Percentiles rank a stretch among this genome's conserved stretches.
Evolutionary conservation across 2,113 vertebrate species (phyloP).

Genomic region (Albula glossodonta): DNA sequence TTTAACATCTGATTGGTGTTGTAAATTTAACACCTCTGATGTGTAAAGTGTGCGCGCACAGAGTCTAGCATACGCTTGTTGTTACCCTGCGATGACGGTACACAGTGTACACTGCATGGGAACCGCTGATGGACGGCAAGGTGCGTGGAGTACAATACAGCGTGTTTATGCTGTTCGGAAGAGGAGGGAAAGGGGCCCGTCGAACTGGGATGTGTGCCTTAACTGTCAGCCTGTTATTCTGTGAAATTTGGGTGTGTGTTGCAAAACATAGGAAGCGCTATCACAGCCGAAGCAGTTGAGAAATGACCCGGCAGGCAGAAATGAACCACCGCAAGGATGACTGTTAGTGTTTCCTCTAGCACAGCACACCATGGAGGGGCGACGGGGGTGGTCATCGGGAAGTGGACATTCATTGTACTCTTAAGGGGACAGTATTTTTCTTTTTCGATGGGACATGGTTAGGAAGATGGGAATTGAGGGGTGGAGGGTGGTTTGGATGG

Average conservation of each 20-base stretch:
- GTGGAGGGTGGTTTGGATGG: background rate
- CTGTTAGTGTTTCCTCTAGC: conserved; percentile 62
- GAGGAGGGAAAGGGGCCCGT: conserved; percentile 46
- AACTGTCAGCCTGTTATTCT: conserved; percentile 49
- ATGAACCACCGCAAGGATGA: conserved; percentile 51
- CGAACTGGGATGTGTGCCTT: conserved; percentile 50
- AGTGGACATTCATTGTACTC: background rate
- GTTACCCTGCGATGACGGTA: too few relatives aligned
- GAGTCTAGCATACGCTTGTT: too few relatives aligned
- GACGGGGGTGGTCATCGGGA: conserved; percentile 46
- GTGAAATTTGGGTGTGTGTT: conserved; percentile 58
- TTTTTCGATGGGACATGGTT: conserved; percentile 10
- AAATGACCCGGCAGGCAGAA: conserved; percentile 58
- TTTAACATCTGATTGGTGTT: background rate
- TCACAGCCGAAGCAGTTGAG: conserved; percentile 57
- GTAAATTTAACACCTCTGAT: background rate
- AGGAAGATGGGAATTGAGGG: background rate
- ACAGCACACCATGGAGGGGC: conserved; percentile 41
- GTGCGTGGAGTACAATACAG: background rate
- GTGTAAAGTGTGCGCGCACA: background rate
- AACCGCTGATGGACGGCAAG: too few relatives aligned
- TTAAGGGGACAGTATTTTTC: conserved; percentile 1
- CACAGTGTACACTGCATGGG: too few relatives aligned
- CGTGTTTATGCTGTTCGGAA: conserved; percentile 22
- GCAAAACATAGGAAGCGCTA: conserved; percentile 76